Evolutionary conservation across 2,113 vertebrate species (phyloP), one percentile per base, ranked within the genome.

Genomic region (Microcebus ravelobensis): DNA sequence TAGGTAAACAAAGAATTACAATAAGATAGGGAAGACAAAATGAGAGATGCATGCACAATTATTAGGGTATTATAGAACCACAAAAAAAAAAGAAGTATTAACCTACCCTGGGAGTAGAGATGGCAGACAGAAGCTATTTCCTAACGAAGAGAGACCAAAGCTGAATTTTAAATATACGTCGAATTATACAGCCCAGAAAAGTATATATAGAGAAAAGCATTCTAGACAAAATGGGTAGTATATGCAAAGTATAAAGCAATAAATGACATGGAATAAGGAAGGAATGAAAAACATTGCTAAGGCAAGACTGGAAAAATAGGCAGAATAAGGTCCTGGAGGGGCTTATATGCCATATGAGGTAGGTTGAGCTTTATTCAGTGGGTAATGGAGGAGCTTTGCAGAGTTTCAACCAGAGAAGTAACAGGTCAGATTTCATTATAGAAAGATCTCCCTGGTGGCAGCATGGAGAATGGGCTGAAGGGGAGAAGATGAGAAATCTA

Each of bases 131-230:
- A 34, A 25, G 59, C 27, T 88, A 67, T 86, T 94, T 94, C 48
- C 11, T 93, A 85, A 81, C 85, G 42, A 85, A 80, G 20, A 87
- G 1, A 74, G 36, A 92, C 13, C 31, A 42, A 95, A 23, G 4
- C 6, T 90, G 50, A 87, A 55, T 27, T 6, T 93, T 90, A 95
- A 94, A 90, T 20, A 94, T 61, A 80, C n/a, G 29, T 59, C 34
- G 87, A 87, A 59, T 68, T 84, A 61, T 87, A 61, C 31, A 91
- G 29, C 29, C n/a, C 34, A 91, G 20, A 42, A 67, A 48, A 4
- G 3, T 45, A 23, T 14, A 94, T 29, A 21, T 23, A 96, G 36
- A 61, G 11, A 88, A 95, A 92, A 23, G 0, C 21, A 79, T 63
- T 93, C 67, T 39, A 67, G 34, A 97, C 8, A 67, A 94, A 94